Evolutionary conservation across 2,888 invertebrate species (phyloP), one percentile per base, ranked within the genome.

Genomic region (Nymphalis urticae): DNA sequence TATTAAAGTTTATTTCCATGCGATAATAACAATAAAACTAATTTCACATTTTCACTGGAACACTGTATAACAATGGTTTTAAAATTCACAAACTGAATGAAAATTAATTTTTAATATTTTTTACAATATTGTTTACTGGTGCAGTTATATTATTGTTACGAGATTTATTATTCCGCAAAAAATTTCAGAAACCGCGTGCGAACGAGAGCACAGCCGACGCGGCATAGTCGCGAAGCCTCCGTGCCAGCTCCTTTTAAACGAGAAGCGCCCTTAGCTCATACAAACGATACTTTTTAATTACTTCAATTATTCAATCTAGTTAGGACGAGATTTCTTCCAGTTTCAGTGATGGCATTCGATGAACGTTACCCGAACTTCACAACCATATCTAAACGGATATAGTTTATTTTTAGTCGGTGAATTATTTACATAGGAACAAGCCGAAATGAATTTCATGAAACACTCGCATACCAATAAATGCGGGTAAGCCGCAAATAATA

Each of bases 281-380:
- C 73, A 75, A 76, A 79, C 79, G 81, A 78, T 82, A 82, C 75
- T 80, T 86, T 82, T 86, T 88, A 90, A 89, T 90, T 85, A 87
- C 80, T 80, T 79, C 83, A 86, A 86, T 88, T 82, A 84, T 80
- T 82, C 75, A 75, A 85, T 85, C 91, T 88, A 89, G 91, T 90
- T 90, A 85, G 62, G 82, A 86, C 90, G 82, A 85, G 91, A 89
- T 89, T 83, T 79, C 80, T 81, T 79, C 89, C 86, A 89, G 90
- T 89, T 88, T 79, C 78, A 81, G 75, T 79, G 74, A 75, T 75
- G 73, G 64, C 66, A 21, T 32, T 62, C 73, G 61, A 66, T 62
- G 56, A 58, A 56, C 75, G 73, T 69, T 64, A 65, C 72, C 73
- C 74, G 71, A 82, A 77, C 73, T 71, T 73, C 64, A 50, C 50